Evolutionary conservation across 2,888 invertebrate species (phyloP).

Genomic region (Polietes domitor): DNA sequence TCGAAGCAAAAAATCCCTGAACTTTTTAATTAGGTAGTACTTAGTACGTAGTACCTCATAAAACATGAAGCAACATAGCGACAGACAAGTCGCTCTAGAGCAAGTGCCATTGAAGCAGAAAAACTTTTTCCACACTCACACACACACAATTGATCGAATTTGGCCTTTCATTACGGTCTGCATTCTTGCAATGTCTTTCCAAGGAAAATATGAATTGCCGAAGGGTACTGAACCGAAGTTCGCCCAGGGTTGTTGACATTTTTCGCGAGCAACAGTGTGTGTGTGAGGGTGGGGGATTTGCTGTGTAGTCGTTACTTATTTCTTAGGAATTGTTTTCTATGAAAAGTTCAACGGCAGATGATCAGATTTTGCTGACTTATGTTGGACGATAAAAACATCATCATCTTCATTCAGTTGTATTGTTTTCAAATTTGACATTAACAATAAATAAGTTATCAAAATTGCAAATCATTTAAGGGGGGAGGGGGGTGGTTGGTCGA

Average conservation of each 20-base stretch:
- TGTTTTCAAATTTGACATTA: too few relatives aligned
- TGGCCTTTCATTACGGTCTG: background rate
- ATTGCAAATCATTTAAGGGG: too few relatives aligned
- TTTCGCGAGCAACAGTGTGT: too few relatives aligned
- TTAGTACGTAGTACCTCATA: background rate
- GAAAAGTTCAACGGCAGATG: too few relatives aligned
- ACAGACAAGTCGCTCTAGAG: background rate
- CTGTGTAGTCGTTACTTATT: too few relatives aligned
- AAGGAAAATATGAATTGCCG: background rate
- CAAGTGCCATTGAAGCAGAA: background rate
- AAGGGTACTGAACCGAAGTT: background rate
- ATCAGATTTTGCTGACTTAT: too few relatives aligned
- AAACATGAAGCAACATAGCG: background rate
- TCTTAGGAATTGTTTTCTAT: too few relatives aligned
- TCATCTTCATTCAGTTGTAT: too few relatives aligned
- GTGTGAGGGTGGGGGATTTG: too few relatives aligned
- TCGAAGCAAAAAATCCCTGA: background rate
- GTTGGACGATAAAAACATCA: too few relatives aligned
- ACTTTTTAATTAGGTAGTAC: slow-evolving; percentile 2
- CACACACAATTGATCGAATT: background rate
- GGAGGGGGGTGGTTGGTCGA: too few relatives aligned
- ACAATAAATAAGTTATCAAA: too few relatives aligned
- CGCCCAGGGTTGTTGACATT: background rate
- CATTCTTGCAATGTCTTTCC: background rate
- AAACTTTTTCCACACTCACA: background rate